Conservation (phyloP, 2,113 vertebrate genomes). For the Eclectus roratus region DNA sequence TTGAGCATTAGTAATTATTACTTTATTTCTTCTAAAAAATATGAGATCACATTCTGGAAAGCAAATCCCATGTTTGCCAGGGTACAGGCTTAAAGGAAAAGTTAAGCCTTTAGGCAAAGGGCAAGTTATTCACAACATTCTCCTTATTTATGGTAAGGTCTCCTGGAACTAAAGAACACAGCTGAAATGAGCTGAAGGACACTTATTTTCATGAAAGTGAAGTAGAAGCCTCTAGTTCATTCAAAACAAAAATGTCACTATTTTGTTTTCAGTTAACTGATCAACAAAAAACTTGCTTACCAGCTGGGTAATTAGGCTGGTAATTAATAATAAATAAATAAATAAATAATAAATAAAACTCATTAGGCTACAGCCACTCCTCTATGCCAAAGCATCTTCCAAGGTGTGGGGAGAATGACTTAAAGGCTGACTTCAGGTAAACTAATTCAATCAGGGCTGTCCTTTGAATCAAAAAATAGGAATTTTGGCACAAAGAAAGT, state of each 20-base stretch:
- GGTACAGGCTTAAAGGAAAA: background rate
- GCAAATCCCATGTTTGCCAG: background rate
- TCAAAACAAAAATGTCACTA: background rate
- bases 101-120: background rate
- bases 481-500: background rate
- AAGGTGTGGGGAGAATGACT: background rate
- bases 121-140: background rate
- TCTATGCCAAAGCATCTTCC: background rate
- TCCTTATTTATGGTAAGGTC: background rate
- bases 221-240: background rate
- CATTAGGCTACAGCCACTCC: background rate
- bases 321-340: no score
- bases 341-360: no score
- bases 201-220: background rate
- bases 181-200: background rate
- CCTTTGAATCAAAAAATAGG: background rate
- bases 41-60: background rate
- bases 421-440: background rate
- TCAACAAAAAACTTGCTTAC: background rate
- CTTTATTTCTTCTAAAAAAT: background rate
- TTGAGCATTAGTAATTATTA: background rate
- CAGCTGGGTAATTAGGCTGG: background rate
- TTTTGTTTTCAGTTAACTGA: background rate
- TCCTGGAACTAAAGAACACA: background rate
- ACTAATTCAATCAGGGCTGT: background rate